phyloP scores from a whole-genome alignment of 2,888 invertebrate genomes.

The Hypercompe scribonia region DNA sequence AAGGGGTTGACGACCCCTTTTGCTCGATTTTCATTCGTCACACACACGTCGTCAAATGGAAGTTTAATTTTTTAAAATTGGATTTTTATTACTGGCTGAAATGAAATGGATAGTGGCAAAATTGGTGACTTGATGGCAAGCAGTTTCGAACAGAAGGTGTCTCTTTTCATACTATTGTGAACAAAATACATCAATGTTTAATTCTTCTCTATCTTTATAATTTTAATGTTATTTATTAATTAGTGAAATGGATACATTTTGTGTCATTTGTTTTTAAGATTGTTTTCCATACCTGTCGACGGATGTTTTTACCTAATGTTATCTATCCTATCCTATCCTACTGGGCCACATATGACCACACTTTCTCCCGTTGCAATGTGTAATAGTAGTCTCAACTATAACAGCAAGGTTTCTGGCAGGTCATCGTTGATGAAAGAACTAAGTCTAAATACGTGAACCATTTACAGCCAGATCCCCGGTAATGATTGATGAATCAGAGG shows the following conservation, averaged over 20 bases:
- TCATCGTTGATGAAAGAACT: background rate
- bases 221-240: background rate
- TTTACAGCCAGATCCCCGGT: background rate
- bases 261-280: background rate
- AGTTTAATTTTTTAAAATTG: conserved; percentile 84
- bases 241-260: background rate
- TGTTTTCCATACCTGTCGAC: too few species aligned
- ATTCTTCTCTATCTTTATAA: background rate
- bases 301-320: too few species aligned
- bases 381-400: too few species aligned
- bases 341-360: too few species aligned
- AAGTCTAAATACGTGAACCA: background rate
- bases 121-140: conserved; percentile 27
- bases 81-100: conserved; percentile 77
- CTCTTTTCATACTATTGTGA: background rate
- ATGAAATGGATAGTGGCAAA: conserved; percentile 63
- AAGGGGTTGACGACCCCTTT: conserved; percentile 80
- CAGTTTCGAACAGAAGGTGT: background rate
- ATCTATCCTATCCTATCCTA: too few species aligned
- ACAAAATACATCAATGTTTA: background rate
- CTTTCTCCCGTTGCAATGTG: too few species aligned
- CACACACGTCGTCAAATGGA: conserved; percentile 82
- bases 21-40: conserved; percentile 79
- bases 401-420: background rate
- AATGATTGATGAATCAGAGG: background rate